Base-by-base conservation (phyloP, 1,140 invertebrate genomes). In the Zaprionus gabonicus region DNA sequence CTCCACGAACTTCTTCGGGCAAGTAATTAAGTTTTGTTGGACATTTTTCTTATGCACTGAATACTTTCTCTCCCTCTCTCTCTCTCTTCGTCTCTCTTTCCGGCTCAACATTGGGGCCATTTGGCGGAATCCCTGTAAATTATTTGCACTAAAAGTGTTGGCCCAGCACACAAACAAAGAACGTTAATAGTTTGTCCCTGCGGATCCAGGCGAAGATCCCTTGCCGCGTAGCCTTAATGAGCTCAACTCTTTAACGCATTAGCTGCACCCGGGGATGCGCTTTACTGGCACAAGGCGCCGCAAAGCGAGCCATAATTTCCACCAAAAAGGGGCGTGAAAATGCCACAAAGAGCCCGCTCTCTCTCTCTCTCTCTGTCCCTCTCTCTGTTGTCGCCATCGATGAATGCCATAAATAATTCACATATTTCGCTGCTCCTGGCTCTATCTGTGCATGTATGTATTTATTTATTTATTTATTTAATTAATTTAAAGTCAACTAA, bases 1-100 rank as follows among this genome's bases (percentile, higher is more conserved):
- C 36, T n/a, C 31, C 9, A 10, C 9, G 46, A 49, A 46, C 17
- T 17, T 56, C 15, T 51, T 31, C 53, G 65, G 71, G 36, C 64
- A 88, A 88, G 78, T 87, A 87, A 87, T 87, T 87, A 87, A 87
- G 84, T 87, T 87, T 87, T 87, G 84, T 81, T 87, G 88, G 84
- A 77, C 76, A 79, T 80, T 88, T 82, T 88, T 87, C 80, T 83
- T 81, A 88, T 57, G 83, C 15, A 46, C 4, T 15, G 36, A 13
- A 38, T 5, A 38, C 76, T 75, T 70, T 82, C 27, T 46, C 41
- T 53, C 20, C 6, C 17, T 10, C 9, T 51, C 4, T 4, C 4
- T 4, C 13, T 66, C 31, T 9, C 1, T 31, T 10, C 9, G 31
- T 34, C 9, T 34, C 31, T 34, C 31, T 34, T 12, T 44, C 56